A percentile compares a stretch with the other conserved stretches of the same genome.
Conservation (phyloP, 2,888 invertebrate genomes). For the Odontomyia ornata region DNA sequence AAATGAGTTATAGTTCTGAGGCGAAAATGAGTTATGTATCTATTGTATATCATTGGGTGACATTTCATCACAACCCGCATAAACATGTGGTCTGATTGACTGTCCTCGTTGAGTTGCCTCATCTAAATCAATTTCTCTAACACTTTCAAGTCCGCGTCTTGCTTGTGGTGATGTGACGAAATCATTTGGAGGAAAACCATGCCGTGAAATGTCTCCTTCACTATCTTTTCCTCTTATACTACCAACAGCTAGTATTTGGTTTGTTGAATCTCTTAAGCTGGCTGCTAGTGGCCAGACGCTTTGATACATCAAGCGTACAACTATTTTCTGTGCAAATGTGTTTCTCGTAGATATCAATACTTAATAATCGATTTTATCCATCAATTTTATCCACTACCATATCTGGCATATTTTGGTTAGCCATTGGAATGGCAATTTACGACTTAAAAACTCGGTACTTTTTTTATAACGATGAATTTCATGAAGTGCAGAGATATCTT, state of each 20-base stretch:
- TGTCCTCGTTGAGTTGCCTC: slow-evolving; percentile 43
- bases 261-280: slow-evolving; percentile 59
- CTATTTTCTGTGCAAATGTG: slow-evolving; percentile 63
- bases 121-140: slow-evolving; percentile 62
- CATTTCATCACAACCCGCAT: slow-evolving; percentile 62
- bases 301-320: slow-evolving; percentile 64
- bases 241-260: slow-evolving; percentile 62
- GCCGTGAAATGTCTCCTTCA: slow-evolving; percentile 59
- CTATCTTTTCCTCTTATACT: slow-evolving; percentile 60
- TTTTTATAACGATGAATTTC: too few relatives aligned
- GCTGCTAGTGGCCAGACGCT: slow-evolving; percentile 64
- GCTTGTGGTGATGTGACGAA: slow-evolving; percentile 60
- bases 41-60: slow-evolving; percentile 61
- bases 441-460: too few relatives aligned
- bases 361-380: slow-evolving; percentile 64
- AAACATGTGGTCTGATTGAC: slow-evolving; percentile 56
- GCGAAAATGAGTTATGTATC: slow-evolving; percentile 50
- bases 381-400: too few relatives aligned
- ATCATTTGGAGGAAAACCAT: slow-evolving; percentile 64
- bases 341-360: slow-evolving; percentile 64
- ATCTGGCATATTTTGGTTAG: too few relatives aligned
- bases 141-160: slow-evolving; percentile 61
- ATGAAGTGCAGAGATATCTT: too few relatives aligned
- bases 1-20: slow-evolving; percentile 5
- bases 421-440: too few relatives aligned